Evolutionary conservation across 2,888 invertebrate genomes (phyloP), one percentile per base, ranked within the genome.

Genomic region (Priapulus caudatus): DNA sequence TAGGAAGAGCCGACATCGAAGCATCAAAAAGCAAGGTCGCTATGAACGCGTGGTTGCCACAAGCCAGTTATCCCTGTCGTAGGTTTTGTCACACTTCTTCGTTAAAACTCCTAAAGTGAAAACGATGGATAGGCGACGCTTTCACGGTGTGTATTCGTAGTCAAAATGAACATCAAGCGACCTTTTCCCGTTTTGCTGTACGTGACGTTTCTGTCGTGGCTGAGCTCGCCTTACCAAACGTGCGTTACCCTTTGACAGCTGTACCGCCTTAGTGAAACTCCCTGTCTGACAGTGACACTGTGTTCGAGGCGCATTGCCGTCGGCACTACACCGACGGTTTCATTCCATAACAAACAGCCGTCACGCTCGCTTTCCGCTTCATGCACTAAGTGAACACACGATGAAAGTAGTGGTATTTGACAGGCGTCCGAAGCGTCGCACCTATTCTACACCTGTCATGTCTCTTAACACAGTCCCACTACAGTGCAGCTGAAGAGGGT

Each of bases 41-140:
- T 79, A 76, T 72, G 77, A 74, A 74, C 77, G 77, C 77, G 78
- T 74, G 74, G 76, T 48, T n/a, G 24, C n/a, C n/a, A 23, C 10
- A 15, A 78, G 75, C 75, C 77, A 79, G 78, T 78, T 79, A 79
- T 79, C 78, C 79, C 79, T 78, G 78, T 79, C 78, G 79, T 78
- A 80, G 79, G 79, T 79, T n/a, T 80, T 79, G 78, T 79, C 78
- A 74, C 79, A 81, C 78, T 77, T 79, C 78, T 78, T 74, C 76
- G n/a, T 77, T 71, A 55, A 72, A 71, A 66, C 65, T 64, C 66
- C 62, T 63, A 66, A 73, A 67, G 68, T 65, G 75, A 72, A 78
- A 77, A 79, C n/a, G 77, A 79, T 79, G 78, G 78, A 78, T 78
- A 78, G 77, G n/a, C n/a, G n/a, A n/a, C n/a, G n/a, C n/a, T n/a